phyloP scores from a whole-genome alignment of 2,888 invertebrate genomes.

The Cheilosia grossa region DNA sequence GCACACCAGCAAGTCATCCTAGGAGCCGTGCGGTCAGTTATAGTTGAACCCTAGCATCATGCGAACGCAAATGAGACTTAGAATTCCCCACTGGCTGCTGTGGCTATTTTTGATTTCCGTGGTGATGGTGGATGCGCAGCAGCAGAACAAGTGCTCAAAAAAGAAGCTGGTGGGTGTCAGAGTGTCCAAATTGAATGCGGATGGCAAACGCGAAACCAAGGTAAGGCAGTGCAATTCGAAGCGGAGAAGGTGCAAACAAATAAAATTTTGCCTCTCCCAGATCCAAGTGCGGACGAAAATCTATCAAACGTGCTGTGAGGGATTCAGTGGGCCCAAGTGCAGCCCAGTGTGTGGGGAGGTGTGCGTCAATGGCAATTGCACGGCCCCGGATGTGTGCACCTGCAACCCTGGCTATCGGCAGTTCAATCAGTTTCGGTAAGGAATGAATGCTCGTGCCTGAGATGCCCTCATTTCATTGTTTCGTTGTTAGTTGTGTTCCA shows the following conservation, averaged over 20 bases:
- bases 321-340: slow-evolving; percentile 75
- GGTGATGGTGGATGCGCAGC: slow-evolving; percentile 40
- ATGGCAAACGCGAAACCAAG: slow-evolving; percentile 13
- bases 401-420: slow-evolving; percentile 82
- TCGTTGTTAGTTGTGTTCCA: slow-evolving; percentile 78
- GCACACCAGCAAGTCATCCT: slow-evolving; percentile 30
- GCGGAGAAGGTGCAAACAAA: no score
- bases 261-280: slow-evolving; percentile 28
- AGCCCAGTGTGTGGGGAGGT: slow-evolving; percentile 74
- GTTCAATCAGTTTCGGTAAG: slow-evolving; percentile 76
- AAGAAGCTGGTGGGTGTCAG: background rate
- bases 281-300: slow-evolving; percentile 19
- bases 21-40: slow-evolving; percentile 50
- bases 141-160: slow-evolving; percentile 28
- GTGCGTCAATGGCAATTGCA: slow-evolving; percentile 78
- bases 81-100: slow-evolving; percentile 40
- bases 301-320: slow-evolving; percentile 76
- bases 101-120: slow-evolving; percentile 52
- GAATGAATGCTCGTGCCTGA: background rate
- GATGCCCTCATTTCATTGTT: slow-evolving; percentile 50
- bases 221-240: slow-evolving; percentile 15
- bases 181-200: slow-evolving; percentile 21
- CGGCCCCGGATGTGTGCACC: slow-evolving; percentile 80
- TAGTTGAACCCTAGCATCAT: slow-evolving; percentile 47
- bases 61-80: slow-evolving; percentile 56